Percentiles rank a stretch among this genome's conserved stretches.
Conservation (phyloP, 2,888 invertebrate species). For the Cheiracanthium punctorium region DNA sequence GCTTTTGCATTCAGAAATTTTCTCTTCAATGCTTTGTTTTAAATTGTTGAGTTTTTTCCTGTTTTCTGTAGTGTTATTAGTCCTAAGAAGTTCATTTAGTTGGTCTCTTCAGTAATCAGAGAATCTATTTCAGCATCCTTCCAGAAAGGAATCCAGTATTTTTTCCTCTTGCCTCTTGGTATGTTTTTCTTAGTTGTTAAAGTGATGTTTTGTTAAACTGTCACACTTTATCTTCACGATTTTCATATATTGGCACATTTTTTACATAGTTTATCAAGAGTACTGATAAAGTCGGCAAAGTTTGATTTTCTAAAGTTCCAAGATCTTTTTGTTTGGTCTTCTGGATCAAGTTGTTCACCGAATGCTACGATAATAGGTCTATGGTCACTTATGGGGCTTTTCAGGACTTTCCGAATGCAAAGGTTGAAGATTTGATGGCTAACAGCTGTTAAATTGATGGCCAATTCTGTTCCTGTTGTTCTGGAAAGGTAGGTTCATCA, state of each 20-base stretch:
- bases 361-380: not conserved
- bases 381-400: not conserved
- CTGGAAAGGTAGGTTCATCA: not conserved
- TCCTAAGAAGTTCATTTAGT: not conserved
- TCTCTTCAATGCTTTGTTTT: no score
- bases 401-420: not conserved
- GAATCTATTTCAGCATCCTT: conserved; percentile 8
- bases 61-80: not conserved
- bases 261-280: not conserved
- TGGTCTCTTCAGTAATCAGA: not conserved
- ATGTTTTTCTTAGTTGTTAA: not conserved
- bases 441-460: not conserved
- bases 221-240: no score
- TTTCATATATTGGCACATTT: no score
- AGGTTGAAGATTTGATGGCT: no score
- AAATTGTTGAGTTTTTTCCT: not conserved
- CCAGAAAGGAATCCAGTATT: conserved; percentile 19
- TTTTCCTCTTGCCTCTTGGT: conserved; percentile 2
- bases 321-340: not conserved
- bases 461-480: not conserved
- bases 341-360: not conserved
- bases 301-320: conserved; percentile 15
- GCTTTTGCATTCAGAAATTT: no score
- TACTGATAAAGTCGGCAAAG: not conserved
- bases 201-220: no score